Evolutionary conservation across 2,888 invertebrate species (phyloP).

Genomic region (Nowickia ferox): DNA sequence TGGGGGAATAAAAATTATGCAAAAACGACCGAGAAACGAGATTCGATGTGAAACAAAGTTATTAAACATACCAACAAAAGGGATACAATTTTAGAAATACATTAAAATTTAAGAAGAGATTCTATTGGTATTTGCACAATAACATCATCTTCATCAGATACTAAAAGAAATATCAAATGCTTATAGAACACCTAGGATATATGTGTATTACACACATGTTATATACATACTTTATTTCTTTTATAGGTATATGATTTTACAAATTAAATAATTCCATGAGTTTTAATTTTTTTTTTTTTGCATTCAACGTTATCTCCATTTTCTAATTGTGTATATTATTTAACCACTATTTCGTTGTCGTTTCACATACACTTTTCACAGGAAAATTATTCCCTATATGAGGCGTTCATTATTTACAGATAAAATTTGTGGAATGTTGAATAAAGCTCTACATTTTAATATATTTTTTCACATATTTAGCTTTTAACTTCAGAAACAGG

Average conservation of each 20-base stretch:
- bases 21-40: constrained; percentile 48
- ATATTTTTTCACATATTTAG: background rate
- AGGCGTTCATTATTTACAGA: background rate
- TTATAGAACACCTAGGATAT: too few species aligned
- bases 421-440: background rate
- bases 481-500: background rate
- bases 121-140: too few species aligned
- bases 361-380: background rate
- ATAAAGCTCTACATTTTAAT: background rate
- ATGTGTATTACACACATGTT: background rate
- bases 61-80: constrained; percentile 1
- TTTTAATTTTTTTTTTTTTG: too few species aligned
- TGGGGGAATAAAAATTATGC: constrained; percentile 53
- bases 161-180: too few species aligned
- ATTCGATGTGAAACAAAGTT: constrained; percentile 45
- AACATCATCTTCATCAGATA: too few species aligned
- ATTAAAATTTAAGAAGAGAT: background rate
- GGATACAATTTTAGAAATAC: constrained; percentile 12
- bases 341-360: background rate
- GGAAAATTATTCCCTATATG: background rate
- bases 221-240: background rate
- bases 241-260: too few species aligned
- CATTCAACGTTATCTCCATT: too few species aligned
- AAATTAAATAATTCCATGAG: too few species aligned
- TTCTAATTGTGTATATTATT: too few species aligned